A percentile compares a stretch with the other conserved stretches of the same genome.
Conservation (phyloP, 35 echinoderm and acorn worm species). For the Stichopus chloronotus region DNA sequence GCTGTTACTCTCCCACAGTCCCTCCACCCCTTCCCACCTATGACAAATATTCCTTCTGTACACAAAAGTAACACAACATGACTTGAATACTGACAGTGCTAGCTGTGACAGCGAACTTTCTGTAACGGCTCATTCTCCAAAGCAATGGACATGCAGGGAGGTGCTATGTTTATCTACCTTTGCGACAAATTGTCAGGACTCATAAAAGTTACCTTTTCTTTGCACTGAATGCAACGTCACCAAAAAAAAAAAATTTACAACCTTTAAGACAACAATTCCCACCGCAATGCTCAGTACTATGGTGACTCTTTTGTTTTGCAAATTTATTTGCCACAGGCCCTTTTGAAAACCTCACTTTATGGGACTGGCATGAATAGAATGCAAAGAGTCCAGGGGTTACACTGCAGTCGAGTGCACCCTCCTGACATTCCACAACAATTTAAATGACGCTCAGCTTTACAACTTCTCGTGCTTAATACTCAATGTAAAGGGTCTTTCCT, state of each 20-base stretch:
- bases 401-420: not conserved
- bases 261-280: not conserved
- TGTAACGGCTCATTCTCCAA: too few species aligned
- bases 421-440: not conserved
- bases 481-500: not conserved
- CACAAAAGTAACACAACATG: too few species aligned
- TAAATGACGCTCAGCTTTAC: not conserved
- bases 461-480: not conserved
- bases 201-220: not conserved
- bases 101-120: too few species aligned
- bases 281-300: not conserved
- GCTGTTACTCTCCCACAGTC: too few species aligned
- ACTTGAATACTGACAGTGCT: too few species aligned
- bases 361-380: not conserved
- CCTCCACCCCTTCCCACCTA: too few species aligned
- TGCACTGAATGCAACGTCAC: not conserved
- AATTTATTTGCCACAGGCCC: not conserved
- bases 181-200: not conserved
- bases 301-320: not conserved
- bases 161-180: not conserved
- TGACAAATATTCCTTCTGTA: too few species aligned
- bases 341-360: not conserved
- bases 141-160: too few species aligned
- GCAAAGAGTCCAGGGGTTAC: not conserved
- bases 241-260: not conserved